Evolutionary conservation across 2,797 vertebrate species (phyloP).

Genomic region (Epinephelus awoara): DNA sequence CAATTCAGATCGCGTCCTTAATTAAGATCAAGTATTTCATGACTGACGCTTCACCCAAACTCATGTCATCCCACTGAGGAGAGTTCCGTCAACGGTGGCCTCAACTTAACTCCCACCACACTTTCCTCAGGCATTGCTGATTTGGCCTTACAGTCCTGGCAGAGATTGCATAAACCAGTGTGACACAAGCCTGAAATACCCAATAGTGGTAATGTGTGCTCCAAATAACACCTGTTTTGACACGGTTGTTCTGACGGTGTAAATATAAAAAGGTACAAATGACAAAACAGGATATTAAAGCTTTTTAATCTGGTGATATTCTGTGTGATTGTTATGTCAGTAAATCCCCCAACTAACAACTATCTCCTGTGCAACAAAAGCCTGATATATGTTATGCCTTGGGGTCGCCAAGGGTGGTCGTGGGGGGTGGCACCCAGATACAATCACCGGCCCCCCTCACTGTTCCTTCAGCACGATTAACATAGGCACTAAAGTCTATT

Average conservation of each 20-base stretch:
- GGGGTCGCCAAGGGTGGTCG: no score
- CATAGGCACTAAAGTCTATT: not conserved
- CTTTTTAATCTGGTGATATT: not conserved
- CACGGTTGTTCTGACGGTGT: not conserved
- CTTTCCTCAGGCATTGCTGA: not conserved
- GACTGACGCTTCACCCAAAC: constrained; percentile 16
- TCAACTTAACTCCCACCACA: not conserved
- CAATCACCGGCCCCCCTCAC: no score
- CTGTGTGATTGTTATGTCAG: not conserved
- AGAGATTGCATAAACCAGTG: not conserved
- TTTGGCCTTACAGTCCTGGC: not conserved
- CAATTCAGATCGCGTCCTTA: constrained; percentile 27
- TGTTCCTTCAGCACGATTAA: not conserved
- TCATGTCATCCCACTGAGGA: not conserved
- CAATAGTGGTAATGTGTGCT: not conserved
- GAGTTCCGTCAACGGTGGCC: not conserved
- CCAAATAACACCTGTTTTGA: not conserved
- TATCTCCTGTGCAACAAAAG: not conserved
- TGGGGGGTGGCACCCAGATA: no score
- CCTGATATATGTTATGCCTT: no score
- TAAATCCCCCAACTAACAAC: not conserved
- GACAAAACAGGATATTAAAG: not conserved
- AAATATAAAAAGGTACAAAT: not conserved
- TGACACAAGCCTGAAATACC: not conserved
- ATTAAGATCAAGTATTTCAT: constrained; percentile 50